These are phyloP conservation scores for Tiliacea citrago DNA, from an alignment of 2,888 invertebrate species.

Conservation along the genomic window DNA sequence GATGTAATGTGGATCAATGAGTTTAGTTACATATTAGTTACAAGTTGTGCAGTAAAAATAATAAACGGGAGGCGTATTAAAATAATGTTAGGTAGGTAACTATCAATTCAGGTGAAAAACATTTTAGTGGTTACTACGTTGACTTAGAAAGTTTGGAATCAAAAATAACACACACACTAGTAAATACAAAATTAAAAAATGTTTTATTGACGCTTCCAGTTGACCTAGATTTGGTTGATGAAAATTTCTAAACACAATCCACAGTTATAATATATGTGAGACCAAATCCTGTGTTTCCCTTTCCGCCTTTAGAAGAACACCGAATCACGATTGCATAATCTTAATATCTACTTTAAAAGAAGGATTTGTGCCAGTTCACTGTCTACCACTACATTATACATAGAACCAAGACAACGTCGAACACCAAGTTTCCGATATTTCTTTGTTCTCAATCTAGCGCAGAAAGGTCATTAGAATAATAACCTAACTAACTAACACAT, in stretches of 20 bases:
- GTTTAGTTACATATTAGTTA: neutral
- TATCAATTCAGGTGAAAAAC: neutral
- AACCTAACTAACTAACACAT: neutral
- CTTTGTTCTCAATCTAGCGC: neutral
- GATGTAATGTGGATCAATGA: constrained; percentile 31
- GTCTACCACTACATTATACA: neutral
- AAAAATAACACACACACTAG: too few species aligned
- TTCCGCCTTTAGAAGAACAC: neutral
- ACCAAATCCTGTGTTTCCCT: neutral
- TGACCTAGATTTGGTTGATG: constrained; percentile 7
- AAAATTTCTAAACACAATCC: neutral
- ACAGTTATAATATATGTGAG: neutral
- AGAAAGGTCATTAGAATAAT: neutral
- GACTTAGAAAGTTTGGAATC: constrained; percentile 2
- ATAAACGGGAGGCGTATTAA: neutral
- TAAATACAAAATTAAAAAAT: neutral
- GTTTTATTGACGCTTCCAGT: neutral
- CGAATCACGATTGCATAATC: neutral
- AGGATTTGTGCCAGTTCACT: neutral
- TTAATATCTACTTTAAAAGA: neutral
- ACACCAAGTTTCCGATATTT: neutral
- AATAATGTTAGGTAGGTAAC: neutral
- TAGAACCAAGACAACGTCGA: too few species aligned
- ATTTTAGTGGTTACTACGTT: neutral
- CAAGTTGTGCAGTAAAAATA: neutral